Evolutionary conservation across 2,797 vertebrate species (phyloP).

Genomic region (Buceros bicornis): DNA sequence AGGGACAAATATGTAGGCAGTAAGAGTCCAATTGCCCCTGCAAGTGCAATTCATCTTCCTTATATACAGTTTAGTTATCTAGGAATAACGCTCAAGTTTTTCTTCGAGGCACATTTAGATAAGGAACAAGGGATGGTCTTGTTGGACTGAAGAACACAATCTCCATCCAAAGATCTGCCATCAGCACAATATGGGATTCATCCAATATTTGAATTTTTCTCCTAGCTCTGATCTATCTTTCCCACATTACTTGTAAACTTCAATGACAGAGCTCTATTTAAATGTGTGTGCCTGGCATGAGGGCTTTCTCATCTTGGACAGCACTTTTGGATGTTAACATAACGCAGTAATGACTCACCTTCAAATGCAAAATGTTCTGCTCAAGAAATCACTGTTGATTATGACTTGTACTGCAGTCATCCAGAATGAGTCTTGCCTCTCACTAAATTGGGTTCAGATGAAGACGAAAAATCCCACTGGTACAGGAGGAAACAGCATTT

Average conservation of each 20-base stretch:
- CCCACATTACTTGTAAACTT: background rate
- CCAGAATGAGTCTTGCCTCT: background rate
- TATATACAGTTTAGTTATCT: background rate
- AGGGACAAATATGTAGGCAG: background rate
- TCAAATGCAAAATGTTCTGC: conserved; percentile 27
- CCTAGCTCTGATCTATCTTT: background rate
- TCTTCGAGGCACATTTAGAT: background rate
- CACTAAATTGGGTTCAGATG: background rate
- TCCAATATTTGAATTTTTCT: background rate
- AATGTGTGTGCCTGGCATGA: background rate
- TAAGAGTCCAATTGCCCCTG: background rate
- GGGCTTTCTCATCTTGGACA: background rate
- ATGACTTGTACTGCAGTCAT: background rate
- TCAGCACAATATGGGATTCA: background rate
- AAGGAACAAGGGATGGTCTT: background rate
- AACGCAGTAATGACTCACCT: conserved; percentile 8
- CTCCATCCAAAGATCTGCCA: background rate
- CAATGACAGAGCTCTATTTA: background rate
- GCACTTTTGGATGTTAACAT: background rate
- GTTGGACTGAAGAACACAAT: background rate
- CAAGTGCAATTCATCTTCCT: background rate
- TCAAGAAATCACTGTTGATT: background rate
- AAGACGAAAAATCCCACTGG: background rate
- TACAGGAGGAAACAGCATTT: background rate
- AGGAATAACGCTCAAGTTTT: background rate